Percentiles rank a stretch among this genome's conserved stretches.
Evolutionary conservation across 2,888 invertebrate genomes (phyloP).

Genomic region (Pandemis cinnamomeana): DNA sequence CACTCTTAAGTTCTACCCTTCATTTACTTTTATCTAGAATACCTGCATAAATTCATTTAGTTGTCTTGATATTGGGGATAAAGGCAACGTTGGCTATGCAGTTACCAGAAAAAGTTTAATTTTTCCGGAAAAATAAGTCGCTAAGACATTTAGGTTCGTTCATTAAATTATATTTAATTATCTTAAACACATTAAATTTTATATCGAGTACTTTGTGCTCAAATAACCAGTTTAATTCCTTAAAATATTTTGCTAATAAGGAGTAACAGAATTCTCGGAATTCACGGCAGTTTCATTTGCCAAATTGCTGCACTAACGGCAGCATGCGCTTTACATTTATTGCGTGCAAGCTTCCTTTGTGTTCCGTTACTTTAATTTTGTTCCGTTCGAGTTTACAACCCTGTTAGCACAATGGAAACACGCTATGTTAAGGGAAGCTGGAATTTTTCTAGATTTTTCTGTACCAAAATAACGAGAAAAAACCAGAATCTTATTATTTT

Average conservation of each 20-base stretch:
- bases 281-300: slow-evolving; percentile 33
- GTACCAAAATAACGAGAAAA: background rate
- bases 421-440: background rate
- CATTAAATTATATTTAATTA: background rate
- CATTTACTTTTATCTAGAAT: too few relatives aligned
- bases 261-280: slow-evolving; percentile 20
- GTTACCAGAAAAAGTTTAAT: too few relatives aligned
- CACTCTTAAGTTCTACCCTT: background rate
- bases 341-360: slow-evolving; percentile 35
- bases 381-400: slow-evolving; percentile 21
- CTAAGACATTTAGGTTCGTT: background rate
- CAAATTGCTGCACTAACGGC: slow-evolving; percentile 37
- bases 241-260: slow-evolving; percentile 31
- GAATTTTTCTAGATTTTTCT: slow-evolving; percentile 1
- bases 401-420: slow-evolving; percentile 17
- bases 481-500: background rate
- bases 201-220: background rate
- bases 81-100: too few relatives aligned
- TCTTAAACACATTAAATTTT: background rate
- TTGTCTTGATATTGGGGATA: too few relatives aligned
- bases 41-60: too few relatives aligned
- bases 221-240: slow-evolving; percentile 14
- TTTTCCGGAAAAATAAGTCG: background rate
- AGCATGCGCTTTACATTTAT: slow-evolving; percentile 31
- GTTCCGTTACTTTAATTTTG: slow-evolving; percentile 29